phyloP scores from a whole-genome alignment of 1,140 invertebrate species.

The Drosophila bifasciata region DNA sequence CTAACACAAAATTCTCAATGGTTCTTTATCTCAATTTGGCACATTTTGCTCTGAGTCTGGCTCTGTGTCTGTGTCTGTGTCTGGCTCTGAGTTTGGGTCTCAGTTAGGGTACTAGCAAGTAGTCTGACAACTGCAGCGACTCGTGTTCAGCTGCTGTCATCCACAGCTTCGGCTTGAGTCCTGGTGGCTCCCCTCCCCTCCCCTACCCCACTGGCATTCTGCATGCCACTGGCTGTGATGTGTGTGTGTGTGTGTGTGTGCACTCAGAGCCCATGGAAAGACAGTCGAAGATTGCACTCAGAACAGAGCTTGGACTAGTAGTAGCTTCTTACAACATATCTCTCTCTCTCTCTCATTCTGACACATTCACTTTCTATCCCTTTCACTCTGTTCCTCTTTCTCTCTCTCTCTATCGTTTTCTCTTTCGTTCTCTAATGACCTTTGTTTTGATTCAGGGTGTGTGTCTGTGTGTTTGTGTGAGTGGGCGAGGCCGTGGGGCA shows the following conservation, averaged over 20 bases:
- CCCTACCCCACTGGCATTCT: too few relatives aligned
- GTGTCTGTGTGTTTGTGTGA: not conserved
- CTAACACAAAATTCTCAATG: constrained; percentile 33
- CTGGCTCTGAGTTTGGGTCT: too few relatives aligned
- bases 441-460: constrained; percentile 41
- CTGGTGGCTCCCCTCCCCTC: constrained; percentile 1
- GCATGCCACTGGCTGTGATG: constrained; percentile 17
- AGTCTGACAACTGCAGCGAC: constrained; percentile 36
- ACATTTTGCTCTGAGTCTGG: constrained; percentile 31
- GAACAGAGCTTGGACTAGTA: too few relatives aligned
- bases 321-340: too few relatives aligned
- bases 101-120: constrained; percentile 10
- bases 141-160: constrained; percentile 44
- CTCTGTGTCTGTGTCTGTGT: constrained; percentile 1
- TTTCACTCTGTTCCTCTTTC: not conserved
- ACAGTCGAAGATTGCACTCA: constrained; percentile 9
- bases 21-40: constrained; percentile 48
- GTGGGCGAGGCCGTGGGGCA: not conserved
- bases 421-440: constrained; percentile 28
- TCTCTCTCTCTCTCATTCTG: too few relatives aligned
- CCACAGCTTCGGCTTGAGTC: constrained; percentile 22
- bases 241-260: not conserved
- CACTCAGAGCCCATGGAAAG: constrained; percentile 5
- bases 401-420: not conserved
- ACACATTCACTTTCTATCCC: too few relatives aligned